Base-by-base conservation (phyloP, 92 coral and sea anemone genomes). In the Epizoanthus scotinus region DNA sequence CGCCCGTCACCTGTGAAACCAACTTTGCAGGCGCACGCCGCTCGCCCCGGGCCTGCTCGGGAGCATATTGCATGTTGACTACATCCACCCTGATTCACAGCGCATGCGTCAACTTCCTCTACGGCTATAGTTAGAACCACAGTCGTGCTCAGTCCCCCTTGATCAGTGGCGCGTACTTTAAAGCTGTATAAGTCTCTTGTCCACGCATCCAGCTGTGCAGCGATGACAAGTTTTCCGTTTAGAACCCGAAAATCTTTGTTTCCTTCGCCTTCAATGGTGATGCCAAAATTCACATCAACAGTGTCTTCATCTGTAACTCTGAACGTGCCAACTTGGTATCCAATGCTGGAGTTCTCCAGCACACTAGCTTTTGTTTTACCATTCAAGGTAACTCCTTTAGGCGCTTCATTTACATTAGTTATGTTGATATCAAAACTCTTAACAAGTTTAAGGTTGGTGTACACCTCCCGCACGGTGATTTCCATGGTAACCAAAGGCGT, bases 1-100 rank as follows among this genome's bases (percentile, higher is more conserved):
- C 71, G 66, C 12, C 93, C 93, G 71, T 88, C 68, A 36, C 93
- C 93, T 53, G 78, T 57, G 53, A 90, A 90, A 63, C 93, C 93
- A 50, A 90, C 83, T 84, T 80, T 83, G 67, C 93, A 90, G 3
- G 59, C 19, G 54, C 93, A 90, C 52, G 77, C 55, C 44, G 93
- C 91, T 68, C 77, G 84, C 12, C 93, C 93, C 75, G 93, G 93
- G 63, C 89, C 93, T n/a, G 80, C 86, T 38, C 93, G 91, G 57
- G 81, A 67, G 77, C 92, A 89, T 22, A 77, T 69, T n/a, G 92
- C 92, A 50, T 86, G 67, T 19, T 70, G 87, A 66, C 92, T 89
- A 28, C 92, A 89, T 17, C 71, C 81, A 31, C 88, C 85, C 34
- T 61, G 36, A 26, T 86, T 83, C 79, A 24, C 6, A 14, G 89